phyloP scores from a whole-genome alignment of 2,888 invertebrate genomes.

The Ecliptopera silaceata region DNA sequence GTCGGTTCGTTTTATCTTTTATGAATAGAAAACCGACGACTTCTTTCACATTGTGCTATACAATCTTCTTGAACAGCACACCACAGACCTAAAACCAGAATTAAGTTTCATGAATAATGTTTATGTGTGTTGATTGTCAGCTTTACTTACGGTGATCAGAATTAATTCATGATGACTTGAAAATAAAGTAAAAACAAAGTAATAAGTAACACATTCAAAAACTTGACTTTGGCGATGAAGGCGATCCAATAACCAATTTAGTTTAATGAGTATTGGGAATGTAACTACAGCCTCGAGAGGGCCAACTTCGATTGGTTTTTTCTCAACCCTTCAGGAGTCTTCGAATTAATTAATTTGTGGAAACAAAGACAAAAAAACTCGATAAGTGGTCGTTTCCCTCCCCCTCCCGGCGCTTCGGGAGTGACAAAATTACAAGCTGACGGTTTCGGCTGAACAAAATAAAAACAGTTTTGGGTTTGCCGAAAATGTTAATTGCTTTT shows the following conservation, averaged over 20 bases:
- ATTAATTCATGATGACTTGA: not conserved
- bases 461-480: slow-evolving; percentile 31
- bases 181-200: not conserved
- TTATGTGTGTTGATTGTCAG: too few species aligned
- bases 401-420: slow-evolving; percentile 21
- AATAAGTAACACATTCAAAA: slow-evolving; percentile 20
- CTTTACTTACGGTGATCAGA: too few species aligned
- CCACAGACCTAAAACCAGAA: too few species aligned
- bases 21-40: not conserved
- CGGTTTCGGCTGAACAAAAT: slow-evolving; percentile 25
- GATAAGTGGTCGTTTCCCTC: slow-evolving; percentile 35
- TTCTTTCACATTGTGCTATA: too few species aligned
- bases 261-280: slow-evolving; percentile 34
- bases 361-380: slow-evolving; percentile 46
- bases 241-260: slow-evolving; percentile 32
- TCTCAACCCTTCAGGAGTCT: slow-evolving; percentile 36
- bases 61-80: too few species aligned
- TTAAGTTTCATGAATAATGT: too few species aligned
- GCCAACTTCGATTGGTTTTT: slow-evolving; percentile 40
- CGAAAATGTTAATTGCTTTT: slow-evolving; percentile 29
- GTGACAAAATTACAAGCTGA: slow-evolving; percentile 39
- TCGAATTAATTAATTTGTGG: slow-evolving; percentile 52
- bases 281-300: slow-evolving; percentile 29
- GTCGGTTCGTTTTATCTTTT: slow-evolving; percentile 1
- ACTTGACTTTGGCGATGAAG: slow-evolving; percentile 32